phyloP scores from a whole-genome alignment of 2,113 vertebrate species.

The Neodontobutis hainanensis region DNA sequence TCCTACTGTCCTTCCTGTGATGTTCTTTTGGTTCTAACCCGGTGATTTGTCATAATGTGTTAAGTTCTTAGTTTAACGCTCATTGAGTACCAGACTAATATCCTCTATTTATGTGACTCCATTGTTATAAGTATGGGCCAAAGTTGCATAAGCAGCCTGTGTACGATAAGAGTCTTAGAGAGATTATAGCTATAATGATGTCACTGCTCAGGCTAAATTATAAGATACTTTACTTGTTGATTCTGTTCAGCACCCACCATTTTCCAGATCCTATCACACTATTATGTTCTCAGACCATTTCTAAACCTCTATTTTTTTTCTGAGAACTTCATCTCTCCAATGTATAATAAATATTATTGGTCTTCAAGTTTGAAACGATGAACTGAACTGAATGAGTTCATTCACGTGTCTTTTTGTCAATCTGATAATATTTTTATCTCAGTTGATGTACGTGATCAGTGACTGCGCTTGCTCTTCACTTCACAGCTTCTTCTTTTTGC shows the following conservation, averaged over 20 bases:
- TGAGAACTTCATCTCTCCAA: too few relatives aligned
- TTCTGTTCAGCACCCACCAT: conserved; percentile 16
- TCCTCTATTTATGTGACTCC: background rate
- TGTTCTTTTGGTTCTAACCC: too few relatives aligned
- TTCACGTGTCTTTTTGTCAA: background rate
- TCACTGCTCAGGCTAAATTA: background rate
- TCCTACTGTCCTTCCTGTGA: too few relatives aligned
- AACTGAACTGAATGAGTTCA: too few relatives aligned
- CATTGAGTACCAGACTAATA: background rate
- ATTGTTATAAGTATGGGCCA: too few relatives aligned
- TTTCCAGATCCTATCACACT: conserved; percentile 1
- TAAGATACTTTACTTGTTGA: conserved; percentile 8
- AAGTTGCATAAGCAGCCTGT: background rate
- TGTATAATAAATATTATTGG: too few relatives aligned
- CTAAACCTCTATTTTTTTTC: too few relatives aligned
- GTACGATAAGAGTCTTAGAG: background rate
- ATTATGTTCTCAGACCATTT: too few relatives aligned
- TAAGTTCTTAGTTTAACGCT: too few relatives aligned
- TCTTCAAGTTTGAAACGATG: too few relatives aligned
- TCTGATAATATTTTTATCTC: conserved; percentile 56
- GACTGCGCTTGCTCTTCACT: conserved; percentile 31
- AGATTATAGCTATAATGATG: background rate
- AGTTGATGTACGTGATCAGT: conserved; percentile 29
- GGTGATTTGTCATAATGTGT: background rate
- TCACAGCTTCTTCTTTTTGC: conserved; percentile 19